These are phyloP conservation scores for Corydoras maculifer DNA, from an alignment of 2,113 vertebrate genomes.

Conservation along the genomic window DNA sequence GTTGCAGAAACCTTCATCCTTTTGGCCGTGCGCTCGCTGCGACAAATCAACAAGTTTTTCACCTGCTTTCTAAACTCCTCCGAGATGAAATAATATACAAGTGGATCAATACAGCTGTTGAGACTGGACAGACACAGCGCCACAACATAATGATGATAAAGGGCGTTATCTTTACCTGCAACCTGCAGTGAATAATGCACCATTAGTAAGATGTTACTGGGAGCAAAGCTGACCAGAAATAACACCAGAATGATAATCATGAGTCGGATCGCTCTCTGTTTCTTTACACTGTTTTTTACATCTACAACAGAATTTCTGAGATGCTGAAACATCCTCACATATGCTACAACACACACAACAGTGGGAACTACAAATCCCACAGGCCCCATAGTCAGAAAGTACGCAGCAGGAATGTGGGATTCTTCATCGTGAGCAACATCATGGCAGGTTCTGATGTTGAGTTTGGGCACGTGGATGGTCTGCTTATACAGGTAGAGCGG, in stretches of 20 bases:
- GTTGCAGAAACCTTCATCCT: neutral
- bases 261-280: neutral
- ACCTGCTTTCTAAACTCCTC: neutral
- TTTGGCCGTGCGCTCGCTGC: neutral
- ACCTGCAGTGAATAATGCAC: neutral
- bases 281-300: neutral
- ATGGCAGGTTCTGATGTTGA: no score
- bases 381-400: neutral
- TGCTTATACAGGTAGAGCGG: no score
- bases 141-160: neutral
- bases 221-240: neutral
- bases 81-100: neutral
- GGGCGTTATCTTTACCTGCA: neutral
- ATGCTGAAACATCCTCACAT: neutral
- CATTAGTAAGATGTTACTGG: neutral
- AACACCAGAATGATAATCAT: neutral
- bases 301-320: neutral
- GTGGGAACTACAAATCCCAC: neutral
- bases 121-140: no score
- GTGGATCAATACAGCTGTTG: no score
- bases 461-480: no score
- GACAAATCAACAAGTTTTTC: neutral
- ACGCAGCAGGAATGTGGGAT: neutral
- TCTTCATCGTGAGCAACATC: no score
- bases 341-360: neutral